A percentile compares a stretch with the other conserved stretches of the same genome.
These are phyloP conservation scores for Chiroxiphia lanceolata DNA, from an alignment of 2,797 vertebrate genomes.

Conservation along the genomic window DNA sequence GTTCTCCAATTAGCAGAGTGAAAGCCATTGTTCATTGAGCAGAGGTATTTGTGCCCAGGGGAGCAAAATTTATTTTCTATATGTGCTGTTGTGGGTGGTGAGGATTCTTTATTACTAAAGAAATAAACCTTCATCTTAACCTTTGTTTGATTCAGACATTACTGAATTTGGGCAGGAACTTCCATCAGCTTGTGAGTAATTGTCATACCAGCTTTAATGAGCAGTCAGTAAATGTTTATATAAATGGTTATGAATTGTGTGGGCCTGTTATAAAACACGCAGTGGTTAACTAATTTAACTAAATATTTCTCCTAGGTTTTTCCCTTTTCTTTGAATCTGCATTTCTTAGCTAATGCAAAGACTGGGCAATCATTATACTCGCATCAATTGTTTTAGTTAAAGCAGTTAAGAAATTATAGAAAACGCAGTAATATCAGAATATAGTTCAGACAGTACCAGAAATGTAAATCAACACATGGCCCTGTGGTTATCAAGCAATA, in stretches of 20 bases:
- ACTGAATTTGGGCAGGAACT: constrained; percentile 34
- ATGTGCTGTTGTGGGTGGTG: constrained; percentile 27
- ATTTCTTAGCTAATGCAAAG: neutral
- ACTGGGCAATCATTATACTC: neutral
- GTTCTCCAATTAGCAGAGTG: constrained; percentile 66
- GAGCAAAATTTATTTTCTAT: constrained; percentile 55
- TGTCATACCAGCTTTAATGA: neutral
- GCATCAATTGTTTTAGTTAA: neutral
- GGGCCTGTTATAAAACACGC: neutral
- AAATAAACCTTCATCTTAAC: constrained; percentile 53
- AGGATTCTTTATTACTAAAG: constrained; percentile 46
- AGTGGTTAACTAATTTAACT: neutral
- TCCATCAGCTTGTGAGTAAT: constrained; percentile 33
- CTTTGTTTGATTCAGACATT: constrained; percentile 51
- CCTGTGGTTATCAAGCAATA: neutral
- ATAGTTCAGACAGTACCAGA: neutral
- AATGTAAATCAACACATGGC: neutral
- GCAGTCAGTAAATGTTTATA: neutral
- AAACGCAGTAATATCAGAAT: neutral
- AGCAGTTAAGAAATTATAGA: neutral
- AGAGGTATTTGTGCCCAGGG: constrained; percentile 48
- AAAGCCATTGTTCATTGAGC: constrained; percentile 68
- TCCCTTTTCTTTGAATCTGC: neutral
- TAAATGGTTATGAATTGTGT: neutral
- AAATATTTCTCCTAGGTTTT: neutral